These are phyloP conservation scores for Xylota sylvarum DNA, from an alignment of 2,888 invertebrate species.

Conservation along the genomic window DNA sequence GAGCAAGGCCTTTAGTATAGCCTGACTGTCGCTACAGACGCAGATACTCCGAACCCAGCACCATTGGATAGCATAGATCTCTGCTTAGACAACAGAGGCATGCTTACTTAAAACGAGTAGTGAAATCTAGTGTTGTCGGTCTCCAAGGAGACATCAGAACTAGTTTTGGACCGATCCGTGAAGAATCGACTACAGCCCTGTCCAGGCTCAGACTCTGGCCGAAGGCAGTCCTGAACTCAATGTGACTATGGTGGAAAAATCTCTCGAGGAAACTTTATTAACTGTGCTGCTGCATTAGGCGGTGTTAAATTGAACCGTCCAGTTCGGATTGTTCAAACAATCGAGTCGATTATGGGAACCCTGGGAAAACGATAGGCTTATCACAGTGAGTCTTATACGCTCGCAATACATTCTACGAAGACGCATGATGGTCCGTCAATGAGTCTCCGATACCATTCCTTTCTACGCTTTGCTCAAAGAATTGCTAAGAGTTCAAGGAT, in stretches of 20 bases:
- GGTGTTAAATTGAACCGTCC: conserved; percentile 87
- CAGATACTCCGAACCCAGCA: too few species aligned
- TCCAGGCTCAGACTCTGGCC: too few species aligned
- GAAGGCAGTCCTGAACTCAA: too few species aligned
- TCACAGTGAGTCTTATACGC: conserved; percentile 88
- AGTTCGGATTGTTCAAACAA: conserved; percentile 89
- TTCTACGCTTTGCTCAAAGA: conserved; percentile 83
- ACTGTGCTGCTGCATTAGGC: conserved; percentile 90
- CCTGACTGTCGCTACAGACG: too few species aligned
- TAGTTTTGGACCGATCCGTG: too few species aligned
- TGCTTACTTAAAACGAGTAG: too few species aligned
- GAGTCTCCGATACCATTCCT: conserved; percentile 85
- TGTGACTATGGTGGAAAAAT: conserved; percentile 93
- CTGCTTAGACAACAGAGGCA: too few species aligned
- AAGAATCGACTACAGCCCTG: too few species aligned
- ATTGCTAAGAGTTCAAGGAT: conserved; percentile 88
- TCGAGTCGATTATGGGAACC: conserved; percentile 90
- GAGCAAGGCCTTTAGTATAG: too few species aligned
- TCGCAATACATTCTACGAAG: conserved; percentile 86
- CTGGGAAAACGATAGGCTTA: conserved; percentile 89
- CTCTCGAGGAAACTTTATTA: conserved; percentile 86
- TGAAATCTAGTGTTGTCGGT: too few species aligned
- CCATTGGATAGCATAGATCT: too few species aligned
- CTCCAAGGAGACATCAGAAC: too few species aligned
- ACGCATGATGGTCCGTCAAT: conserved; percentile 86